Evolutionary conservation across 2,888 invertebrate genomes (phyloP).

Genomic region (Coremacera marginata): DNA sequence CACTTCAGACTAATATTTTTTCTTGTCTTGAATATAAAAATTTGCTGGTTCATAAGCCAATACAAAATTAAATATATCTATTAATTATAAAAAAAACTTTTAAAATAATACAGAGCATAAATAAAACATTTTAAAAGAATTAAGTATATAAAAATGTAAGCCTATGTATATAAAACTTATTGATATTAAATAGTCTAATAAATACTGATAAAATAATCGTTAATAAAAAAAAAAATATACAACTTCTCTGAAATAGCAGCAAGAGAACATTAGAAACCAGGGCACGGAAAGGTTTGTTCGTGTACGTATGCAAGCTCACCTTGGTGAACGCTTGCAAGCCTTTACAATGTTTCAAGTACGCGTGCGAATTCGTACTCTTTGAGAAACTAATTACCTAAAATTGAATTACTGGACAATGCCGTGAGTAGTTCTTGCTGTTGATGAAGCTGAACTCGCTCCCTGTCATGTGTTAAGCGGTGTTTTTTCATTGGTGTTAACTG

Average conservation of each 20-base stretch:
- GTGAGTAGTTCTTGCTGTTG: neutral
- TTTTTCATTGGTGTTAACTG: conserved; percentile 48
- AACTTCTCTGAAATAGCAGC: neutral
- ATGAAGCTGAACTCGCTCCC: conserved; percentile 8
- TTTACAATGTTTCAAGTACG: too few relatives aligned
- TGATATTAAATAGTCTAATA: neutral
- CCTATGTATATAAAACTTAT: too few relatives aligned
- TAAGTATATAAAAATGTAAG: too few relatives aligned
- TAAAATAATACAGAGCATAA: too few relatives aligned
- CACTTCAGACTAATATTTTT: neutral
- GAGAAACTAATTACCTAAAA: conserved; percentile 6
- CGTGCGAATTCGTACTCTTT: too few relatives aligned
- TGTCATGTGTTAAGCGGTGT: conserved; percentile 44
- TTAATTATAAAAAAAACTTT: too few relatives aligned
- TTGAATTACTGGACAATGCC: neutral
- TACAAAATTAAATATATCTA: too few relatives aligned
- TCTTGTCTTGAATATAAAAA: neutral
- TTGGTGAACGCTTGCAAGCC: too few relatives aligned
- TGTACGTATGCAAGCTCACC: too few relatives aligned
- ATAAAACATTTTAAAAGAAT: too few relatives aligned
- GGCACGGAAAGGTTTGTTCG: too few relatives aligned
- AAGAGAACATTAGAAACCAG: neutral
- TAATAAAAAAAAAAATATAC: neutral
- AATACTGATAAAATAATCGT: neutral
- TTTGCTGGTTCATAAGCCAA: too few relatives aligned